Conservation (phyloP, 2,797 vertebrate genomes). For the Acrossocheilus wenchowensis region DNA sequence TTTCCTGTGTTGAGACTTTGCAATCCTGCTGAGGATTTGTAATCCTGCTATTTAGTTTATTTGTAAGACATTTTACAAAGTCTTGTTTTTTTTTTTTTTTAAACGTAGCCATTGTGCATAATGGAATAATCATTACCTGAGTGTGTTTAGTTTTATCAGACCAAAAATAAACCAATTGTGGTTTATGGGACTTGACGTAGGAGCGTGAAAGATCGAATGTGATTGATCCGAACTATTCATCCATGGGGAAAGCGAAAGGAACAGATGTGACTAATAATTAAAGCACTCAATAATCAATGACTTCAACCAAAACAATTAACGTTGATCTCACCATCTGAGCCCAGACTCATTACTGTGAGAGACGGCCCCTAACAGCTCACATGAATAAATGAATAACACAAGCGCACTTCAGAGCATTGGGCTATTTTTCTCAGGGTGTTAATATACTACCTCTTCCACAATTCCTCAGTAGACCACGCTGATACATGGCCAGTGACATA, state of each 20-base stretch:
- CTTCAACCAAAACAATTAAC: slow-evolving; percentile 50
- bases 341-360: slow-evolving; percentile 36
- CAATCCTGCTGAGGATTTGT: not conserved
- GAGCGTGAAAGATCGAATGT: slow-evolving; percentile 17
- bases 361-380: slow-evolving; percentile 27
- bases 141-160: slow-evolving; percentile 17
- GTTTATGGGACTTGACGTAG: slow-evolving; percentile 7
- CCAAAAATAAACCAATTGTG: slow-evolving; percentile 12
- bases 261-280: slow-evolving; percentile 56
- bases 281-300: slow-evolving; percentile 63
- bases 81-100: not conserved
- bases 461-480: slow-evolving; percentile 31
- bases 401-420: slow-evolving; percentile 27
- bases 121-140: slow-evolving; percentile 12
- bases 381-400: slow-evolving; percentile 42
- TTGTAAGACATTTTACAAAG: not conserved
- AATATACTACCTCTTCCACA: slow-evolving; percentile 50
- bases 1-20: not conserved
- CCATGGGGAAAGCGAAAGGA: slow-evolving; percentile 54
- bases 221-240: slow-evolving; percentile 49
- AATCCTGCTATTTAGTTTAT: slow-evolving; percentile 7
- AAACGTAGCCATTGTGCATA: not conserved
- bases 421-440: slow-evolving; percentile 48
- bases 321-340: slow-evolving; percentile 46
- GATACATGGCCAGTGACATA: slow-evolving; percentile 45